These are phyloP conservation scores for Ophiodon elongatus DNA, from an alignment of 2,113 vertebrate genomes.

Conservation along the genomic window DNA sequence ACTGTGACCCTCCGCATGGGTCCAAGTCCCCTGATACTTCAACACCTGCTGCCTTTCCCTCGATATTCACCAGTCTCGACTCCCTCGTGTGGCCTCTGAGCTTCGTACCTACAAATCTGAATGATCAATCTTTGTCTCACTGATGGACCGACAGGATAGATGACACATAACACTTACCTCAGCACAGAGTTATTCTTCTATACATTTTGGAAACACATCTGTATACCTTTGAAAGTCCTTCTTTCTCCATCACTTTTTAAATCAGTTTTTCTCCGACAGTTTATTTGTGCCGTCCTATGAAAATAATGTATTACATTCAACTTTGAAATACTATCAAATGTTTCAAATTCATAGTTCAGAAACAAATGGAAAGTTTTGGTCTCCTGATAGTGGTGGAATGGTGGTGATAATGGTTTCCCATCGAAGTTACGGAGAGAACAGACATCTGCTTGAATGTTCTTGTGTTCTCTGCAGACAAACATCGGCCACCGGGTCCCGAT, in stretches of 20 bases:
- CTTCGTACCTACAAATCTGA: conserved; percentile 14
- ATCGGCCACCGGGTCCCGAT: conserved; percentile 27
- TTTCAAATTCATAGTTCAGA: conserved; percentile 6
- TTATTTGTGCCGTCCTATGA: neutral
- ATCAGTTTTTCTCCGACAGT: neutral
- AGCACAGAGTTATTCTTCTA: conserved; percentile 21
- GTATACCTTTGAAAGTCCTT: neutral
- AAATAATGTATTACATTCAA: neutral
- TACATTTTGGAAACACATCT: neutral
- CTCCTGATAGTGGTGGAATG: conserved; percentile 30
- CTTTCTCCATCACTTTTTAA: neutral
- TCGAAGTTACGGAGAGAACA: conserved; percentile 41
- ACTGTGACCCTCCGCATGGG: neutral
- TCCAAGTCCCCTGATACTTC: neutral
- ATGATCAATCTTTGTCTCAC: conserved; percentile 49
- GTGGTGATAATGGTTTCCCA: conserved; percentile 56
- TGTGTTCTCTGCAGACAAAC: conserved; percentile 47
- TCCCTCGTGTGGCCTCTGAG: conserved; percentile 34
- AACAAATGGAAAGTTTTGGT: conserved; percentile 31
- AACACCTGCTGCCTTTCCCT: conserved; percentile 38
- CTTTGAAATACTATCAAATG: neutral
- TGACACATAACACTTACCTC: conserved; percentile 40
- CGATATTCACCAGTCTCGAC: neutral
- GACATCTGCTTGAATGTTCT: conserved; percentile 58
- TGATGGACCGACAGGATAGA: conserved; percentile 9